Evolutionary conservation across 1,140 invertebrate species (phyloP).

Genomic region (Parapsyche elsis): DNA sequence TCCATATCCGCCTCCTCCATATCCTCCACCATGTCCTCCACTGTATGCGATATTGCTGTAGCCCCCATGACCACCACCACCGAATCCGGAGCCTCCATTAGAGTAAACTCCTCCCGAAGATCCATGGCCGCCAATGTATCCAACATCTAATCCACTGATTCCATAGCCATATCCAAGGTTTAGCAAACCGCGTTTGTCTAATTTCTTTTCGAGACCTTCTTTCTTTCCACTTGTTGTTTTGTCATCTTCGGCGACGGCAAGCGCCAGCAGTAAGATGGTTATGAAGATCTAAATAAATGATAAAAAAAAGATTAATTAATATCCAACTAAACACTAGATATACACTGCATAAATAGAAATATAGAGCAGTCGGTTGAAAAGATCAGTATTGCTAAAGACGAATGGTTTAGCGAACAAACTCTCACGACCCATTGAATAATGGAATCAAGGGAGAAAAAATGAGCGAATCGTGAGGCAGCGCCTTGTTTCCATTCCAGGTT

Average conservation of each 20-base stretch:
- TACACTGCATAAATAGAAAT: constrained; percentile 23
- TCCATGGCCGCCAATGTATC: constrained; percentile 75
- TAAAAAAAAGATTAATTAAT: constrained; percentile 54
- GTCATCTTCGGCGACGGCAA: constrained; percentile 71
- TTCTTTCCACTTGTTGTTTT: constrained; percentile 71
- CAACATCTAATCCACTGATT: constrained; percentile 70
- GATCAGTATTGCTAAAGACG: no score
- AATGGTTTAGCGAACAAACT: constrained; percentile 28
- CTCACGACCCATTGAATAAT: constrained; percentile 51
- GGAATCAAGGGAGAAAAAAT: constrained; percentile 39
- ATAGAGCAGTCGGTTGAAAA: background rate
- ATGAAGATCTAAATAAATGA: constrained; percentile 72
- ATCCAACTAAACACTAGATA: background rate
- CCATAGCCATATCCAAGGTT: constrained; percentile 72
- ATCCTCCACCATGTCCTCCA: background rate
- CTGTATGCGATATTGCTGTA: constrained; percentile 52
- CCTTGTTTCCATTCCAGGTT: constrained; percentile 25
- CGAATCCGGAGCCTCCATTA: background rate
- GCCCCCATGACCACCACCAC: constrained; percentile 43
- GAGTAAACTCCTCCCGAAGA: constrained; percentile 58
- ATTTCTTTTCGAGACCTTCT: constrained; percentile 69
- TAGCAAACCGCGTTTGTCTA: constrained; percentile 72
- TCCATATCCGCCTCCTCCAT: background rate
- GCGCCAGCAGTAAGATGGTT: constrained; percentile 78
- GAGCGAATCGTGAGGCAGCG: constrained; percentile 37